Evolutionary conservation across 2,888 invertebrate genomes (phyloP).

Genomic region (Nezara viridula): DNA sequence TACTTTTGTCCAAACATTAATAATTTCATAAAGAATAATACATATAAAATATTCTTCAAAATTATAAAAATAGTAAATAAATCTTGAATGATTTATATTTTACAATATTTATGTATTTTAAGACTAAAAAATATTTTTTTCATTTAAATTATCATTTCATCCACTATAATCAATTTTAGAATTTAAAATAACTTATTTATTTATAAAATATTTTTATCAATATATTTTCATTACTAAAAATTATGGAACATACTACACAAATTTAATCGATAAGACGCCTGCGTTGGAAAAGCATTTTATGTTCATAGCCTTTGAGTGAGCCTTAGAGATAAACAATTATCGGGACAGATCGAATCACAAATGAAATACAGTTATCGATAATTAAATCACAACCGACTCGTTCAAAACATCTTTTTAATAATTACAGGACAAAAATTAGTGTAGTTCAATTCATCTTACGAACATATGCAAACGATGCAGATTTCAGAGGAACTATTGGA

Average conservation of each 20-base stretch:
- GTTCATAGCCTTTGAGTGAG: not conserved
- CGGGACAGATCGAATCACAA: constrained; percentile 21
- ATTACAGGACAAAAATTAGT: not conserved
- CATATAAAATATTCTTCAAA: not conserved
- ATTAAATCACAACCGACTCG: not conserved
- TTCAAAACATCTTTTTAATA: not conserved
- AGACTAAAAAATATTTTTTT: constrained; percentile 1
- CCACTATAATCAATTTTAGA: constrained; percentile 27
- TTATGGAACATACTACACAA: constrained; percentile 6
- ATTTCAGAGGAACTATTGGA: not conserved
- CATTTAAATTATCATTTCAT: not conserved
- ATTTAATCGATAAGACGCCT: not conserved
- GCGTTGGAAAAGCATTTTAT: not conserved
- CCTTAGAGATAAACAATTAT: not conserved
- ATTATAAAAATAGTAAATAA: not conserved
- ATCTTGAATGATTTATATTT: not conserved
- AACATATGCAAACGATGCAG: not conserved
- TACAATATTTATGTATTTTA: not conserved
- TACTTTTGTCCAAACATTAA: not conserved
- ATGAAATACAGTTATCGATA: not conserved
- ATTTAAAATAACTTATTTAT: not conserved
- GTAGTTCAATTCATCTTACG: not conserved
- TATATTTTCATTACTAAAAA: not conserved
- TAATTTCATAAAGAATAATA: not conserved
- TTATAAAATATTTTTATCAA: constrained; percentile 2